Base-by-base conservation (phyloP, 2,888 invertebrate species). In the Sicus ferrugineus region DNA sequence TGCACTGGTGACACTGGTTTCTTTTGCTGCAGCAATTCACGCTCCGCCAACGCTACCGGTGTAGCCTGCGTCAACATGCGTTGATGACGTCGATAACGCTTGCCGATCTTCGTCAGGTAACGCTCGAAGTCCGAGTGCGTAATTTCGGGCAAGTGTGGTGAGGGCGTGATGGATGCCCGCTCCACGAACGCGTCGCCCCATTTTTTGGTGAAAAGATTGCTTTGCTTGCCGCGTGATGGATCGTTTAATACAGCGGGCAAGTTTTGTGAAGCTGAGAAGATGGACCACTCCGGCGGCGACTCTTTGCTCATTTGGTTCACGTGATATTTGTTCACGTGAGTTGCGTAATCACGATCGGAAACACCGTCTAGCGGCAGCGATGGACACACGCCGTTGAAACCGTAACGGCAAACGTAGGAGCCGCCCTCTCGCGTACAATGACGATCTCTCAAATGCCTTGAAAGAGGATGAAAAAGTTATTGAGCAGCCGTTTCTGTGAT, bases 141-240 rank as follows among this genome's bases (percentile, higher is more conserved):
- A 70, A 98, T 91, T 78, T 94, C 92, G 50, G 95, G 95, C 76
- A 97, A 86, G 83, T 93, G 91, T 0, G 92, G 90, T 77, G 94
- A 93, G 75, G 92, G 90, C 48, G 91, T 89, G 77, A 97, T 90
- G 58, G 91, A 89, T 30, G 89, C 87, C 78, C 93, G 91, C 73
- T 97, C 97, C 23, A 96, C 90, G 86, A 99, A 99, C 70, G 90
- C 89, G 79, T 97, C 97, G 56, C 99, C 98, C 98, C 98, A 99
- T 72, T 96, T 96, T 84, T 95, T 96, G 0, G 97, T 97, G 81
- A 99, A 97, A 81, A 99, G 96, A 84, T 97, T 91, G 73, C 89
- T 89, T 84, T 94, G 93, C 85, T 96, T 98, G 75, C 96, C 93
- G 80, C 92, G 91, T 73, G 92, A 92, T 0, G 98, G 98, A 86